These are phyloP conservation scores for Seira ritae DNA, from an alignment of 2,888 invertebrate species.

Conservation along the genomic window DNA sequence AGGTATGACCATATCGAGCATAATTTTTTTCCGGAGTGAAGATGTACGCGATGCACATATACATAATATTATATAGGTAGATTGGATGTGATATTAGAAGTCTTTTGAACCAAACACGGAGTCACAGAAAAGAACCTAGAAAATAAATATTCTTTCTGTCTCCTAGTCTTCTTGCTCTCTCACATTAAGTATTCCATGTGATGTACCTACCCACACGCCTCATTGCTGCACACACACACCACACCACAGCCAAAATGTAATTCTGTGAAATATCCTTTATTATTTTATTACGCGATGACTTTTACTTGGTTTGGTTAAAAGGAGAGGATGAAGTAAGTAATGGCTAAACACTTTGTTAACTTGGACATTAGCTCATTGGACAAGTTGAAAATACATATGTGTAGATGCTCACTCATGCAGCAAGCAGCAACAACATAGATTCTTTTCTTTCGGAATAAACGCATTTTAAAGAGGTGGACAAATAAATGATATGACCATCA, in stretches of 20 bases:
- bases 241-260: not conserved
- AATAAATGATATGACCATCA: too few relatives aligned
- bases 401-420: too few relatives aligned
- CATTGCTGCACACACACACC: not conserved
- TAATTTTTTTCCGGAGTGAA: conserved; percentile 5
- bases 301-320: conserved; percentile 3
- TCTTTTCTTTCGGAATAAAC: too few relatives aligned
- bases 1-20: conserved; percentile 16
- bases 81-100: not conserved
- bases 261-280: conserved; percentile 14
- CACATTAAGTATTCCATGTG: conserved; percentile 1
- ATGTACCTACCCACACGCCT: conserved; percentile 19
- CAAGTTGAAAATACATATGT: too few relatives aligned
- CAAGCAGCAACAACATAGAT: too few relatives aligned
- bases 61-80: too few relatives aligned
- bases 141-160: conserved; percentile 6
- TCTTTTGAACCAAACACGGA: conserved; percentile 7
- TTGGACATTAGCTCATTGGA: too few relatives aligned
- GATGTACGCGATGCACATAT: not conserved
- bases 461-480: too few relatives aligned
- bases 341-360: too few relatives aligned
- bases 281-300: not conserved
- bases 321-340: conserved; percentile 8
- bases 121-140: not conserved
- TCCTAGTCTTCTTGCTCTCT: too few relatives aligned